Percentiles rank a stretch among this genome's conserved stretches.
phyloP scores from a whole-genome alignment of 2,888 invertebrate species.

The Schrankia costaestrigalis region DNA sequence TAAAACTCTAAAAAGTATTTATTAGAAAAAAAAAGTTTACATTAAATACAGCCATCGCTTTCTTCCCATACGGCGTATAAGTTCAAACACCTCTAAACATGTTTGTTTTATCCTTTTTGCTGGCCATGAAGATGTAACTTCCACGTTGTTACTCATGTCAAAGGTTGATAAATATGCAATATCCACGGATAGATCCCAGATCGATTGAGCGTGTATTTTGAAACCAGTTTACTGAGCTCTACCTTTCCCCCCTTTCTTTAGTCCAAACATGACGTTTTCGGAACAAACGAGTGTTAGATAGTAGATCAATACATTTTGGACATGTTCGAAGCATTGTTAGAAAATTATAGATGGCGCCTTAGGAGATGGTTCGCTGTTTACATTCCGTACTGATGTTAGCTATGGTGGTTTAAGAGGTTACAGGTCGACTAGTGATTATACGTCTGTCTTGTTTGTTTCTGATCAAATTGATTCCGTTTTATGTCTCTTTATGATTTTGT shows the following conservation, averaged over 20 bases:
- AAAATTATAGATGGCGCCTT: constrained; percentile 80
- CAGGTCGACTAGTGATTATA: constrained; percentile 72
- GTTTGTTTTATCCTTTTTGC: constrained; percentile 65
- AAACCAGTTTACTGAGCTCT: constrained; percentile 42
- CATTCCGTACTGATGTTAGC: constrained; percentile 70
- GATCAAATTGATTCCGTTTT: constrained; percentile 59
- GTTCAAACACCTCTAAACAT: constrained; percentile 56
- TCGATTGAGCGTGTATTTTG: constrained; percentile 69
- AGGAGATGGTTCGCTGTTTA: constrained; percentile 75
- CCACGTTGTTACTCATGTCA: constrained; percentile 76
- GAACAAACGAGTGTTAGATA: constrained; percentile 9
- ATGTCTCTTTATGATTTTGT: constrained; percentile 24
- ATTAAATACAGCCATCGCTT: no score
- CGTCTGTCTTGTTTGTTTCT: constrained; percentile 63
- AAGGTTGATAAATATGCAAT: constrained; percentile 81
- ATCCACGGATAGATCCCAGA: constrained; percentile 68
- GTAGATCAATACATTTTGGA: constrained; percentile 48
- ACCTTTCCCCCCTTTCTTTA: constrained; percentile 11
- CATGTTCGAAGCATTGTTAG: constrained; percentile 67
- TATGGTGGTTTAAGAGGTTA: constrained; percentile 69
- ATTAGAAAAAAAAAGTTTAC: no score
- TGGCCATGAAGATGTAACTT: constrained; percentile 75
- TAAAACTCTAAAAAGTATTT: no score
- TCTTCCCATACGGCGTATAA: constrained; percentile 37
- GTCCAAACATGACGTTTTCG: constrained; percentile 4